These are phyloP conservation scores for Drosophila incognita DNA, from an alignment of 2,888 invertebrate genomes.

Conservation along the genomic window DNA sequence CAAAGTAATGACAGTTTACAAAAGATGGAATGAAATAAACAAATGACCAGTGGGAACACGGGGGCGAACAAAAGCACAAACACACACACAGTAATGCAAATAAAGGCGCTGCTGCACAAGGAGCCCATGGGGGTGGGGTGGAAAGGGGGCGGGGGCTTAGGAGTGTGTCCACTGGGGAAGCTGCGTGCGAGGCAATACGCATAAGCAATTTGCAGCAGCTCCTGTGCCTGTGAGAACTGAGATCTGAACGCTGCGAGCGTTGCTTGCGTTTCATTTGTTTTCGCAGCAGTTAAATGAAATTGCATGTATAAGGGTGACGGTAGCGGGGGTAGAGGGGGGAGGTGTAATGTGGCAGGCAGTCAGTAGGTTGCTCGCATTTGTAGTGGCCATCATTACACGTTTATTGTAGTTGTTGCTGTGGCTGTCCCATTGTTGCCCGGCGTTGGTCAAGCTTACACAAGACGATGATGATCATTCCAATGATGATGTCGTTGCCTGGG, in stretches of 20 bases:
- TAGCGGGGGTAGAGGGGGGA: neutral
- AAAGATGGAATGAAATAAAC: slow-evolving; percentile 79
- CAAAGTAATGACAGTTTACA: slow-evolving; percentile 78
- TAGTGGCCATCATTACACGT: slow-evolving; percentile 75
- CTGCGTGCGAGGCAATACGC: slow-evolving; percentile 46
- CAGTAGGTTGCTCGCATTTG: slow-evolving; percentile 42
- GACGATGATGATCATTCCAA: slow-evolving; percentile 46
- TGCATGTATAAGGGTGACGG: slow-evolving; percentile 58
- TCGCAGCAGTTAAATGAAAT: slow-evolving; percentile 79
- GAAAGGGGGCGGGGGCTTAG: neutral
- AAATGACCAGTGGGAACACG: slow-evolving; percentile 58
- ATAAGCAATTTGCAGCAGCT: slow-evolving; percentile 65
- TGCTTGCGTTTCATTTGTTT: slow-evolving; percentile 69
- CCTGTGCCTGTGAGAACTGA: slow-evolving; percentile 30
- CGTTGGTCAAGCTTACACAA: slow-evolving; percentile 67
- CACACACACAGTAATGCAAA: slow-evolving; percentile 41
- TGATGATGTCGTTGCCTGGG: slow-evolving; percentile 40
- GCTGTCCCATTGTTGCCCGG: slow-evolving; percentile 53
- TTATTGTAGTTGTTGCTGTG: slow-evolving; percentile 66
- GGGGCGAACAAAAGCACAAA: neutral
- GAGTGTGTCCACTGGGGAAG: slow-evolving; percentile 27
- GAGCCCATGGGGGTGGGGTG: neutral
- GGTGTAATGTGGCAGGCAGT: slow-evolving; percentile 4
- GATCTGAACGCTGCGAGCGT: slow-evolving; percentile 23
- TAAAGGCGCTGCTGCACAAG: slow-evolving; percentile 25